Conservation (phyloP, 2,797 vertebrate species). For the Enteromius anoplus region DNA sequence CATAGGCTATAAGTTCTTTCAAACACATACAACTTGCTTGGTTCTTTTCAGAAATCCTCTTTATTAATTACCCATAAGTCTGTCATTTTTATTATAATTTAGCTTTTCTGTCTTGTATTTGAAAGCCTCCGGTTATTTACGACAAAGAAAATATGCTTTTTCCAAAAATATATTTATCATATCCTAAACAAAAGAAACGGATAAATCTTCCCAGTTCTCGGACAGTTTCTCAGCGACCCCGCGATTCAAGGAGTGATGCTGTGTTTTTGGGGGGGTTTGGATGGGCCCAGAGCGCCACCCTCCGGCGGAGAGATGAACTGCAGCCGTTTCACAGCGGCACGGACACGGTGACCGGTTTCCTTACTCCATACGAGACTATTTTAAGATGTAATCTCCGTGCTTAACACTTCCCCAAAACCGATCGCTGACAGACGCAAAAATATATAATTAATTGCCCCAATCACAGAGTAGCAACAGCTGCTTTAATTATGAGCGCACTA, state of each 20-base stretch:
- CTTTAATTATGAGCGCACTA: neutral
- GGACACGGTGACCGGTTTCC: neutral
- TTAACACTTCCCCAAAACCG: neutral
- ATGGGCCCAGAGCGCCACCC: slow-evolving; percentile 56
- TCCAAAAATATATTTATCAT: neutral
- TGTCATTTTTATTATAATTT: neutral
- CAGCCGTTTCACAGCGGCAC: neutral
- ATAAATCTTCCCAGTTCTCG: neutral
- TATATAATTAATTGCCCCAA: neutral
- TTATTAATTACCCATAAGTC: neutral
- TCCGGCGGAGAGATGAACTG: slow-evolving; percentile 12
- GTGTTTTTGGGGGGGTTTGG: neutral
- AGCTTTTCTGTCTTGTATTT: neutral
- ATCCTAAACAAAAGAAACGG: neutral
- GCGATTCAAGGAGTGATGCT: neutral
- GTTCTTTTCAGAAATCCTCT: neutral
- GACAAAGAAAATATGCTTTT: neutral
- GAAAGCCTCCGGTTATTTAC: neutral
- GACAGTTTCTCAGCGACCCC: neutral
- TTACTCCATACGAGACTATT: slow-evolving; percentile 9
- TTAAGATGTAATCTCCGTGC: neutral
- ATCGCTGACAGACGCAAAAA: neutral
- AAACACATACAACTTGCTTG: neutral
- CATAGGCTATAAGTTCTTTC: neutral
- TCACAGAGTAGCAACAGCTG: neutral